These are phyloP conservation scores for Siniperca scherzeri DNA, from an alignment of 2,797 vertebrate species.

Conservation along the genomic window DNA sequence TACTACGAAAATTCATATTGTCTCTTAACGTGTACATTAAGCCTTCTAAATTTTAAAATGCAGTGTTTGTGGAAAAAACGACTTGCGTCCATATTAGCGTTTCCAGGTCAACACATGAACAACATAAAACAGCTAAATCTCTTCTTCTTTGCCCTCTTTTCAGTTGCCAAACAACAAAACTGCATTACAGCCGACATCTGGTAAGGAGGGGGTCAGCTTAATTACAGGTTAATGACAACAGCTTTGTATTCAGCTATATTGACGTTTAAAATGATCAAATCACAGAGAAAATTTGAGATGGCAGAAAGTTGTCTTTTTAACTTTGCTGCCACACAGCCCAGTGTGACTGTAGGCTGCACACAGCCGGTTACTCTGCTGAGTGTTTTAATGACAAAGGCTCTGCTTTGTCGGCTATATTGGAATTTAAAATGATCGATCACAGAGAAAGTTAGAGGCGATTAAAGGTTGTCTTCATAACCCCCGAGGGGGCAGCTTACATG, in stretches of 20 bases:
- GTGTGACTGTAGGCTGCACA: too few relatives aligned
- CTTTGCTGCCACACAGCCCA: too few relatives aligned
- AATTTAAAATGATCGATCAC: too few relatives aligned
- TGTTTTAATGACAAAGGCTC: too few relatives aligned
- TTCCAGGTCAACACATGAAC: neutral
- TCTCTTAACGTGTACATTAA: neutral
- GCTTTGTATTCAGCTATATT: neutral
- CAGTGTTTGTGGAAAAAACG: neutral
- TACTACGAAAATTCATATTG: too few relatives aligned
- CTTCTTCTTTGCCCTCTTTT: neutral
- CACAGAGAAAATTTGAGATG: neutral
- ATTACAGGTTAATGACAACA: neutral
- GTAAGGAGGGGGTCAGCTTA: neutral
- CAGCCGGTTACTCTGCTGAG: too few relatives aligned
- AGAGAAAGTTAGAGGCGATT: too few relatives aligned
- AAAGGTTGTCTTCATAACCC: too few relatives aligned
- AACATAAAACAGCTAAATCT: neutral
- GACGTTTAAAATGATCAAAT: neutral
- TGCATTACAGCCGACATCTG: neutral
- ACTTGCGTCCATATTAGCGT: neutral
- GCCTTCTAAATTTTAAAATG: neutral
- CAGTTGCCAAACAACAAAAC: neutral
- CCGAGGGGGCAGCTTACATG: too few relatives aligned
- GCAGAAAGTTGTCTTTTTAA: neutral
- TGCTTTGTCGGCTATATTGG: too few relatives aligned